phyloP scores from a whole-genome alignment of 1,140 invertebrate species.

The Choristoneura fumiferana region DNA sequence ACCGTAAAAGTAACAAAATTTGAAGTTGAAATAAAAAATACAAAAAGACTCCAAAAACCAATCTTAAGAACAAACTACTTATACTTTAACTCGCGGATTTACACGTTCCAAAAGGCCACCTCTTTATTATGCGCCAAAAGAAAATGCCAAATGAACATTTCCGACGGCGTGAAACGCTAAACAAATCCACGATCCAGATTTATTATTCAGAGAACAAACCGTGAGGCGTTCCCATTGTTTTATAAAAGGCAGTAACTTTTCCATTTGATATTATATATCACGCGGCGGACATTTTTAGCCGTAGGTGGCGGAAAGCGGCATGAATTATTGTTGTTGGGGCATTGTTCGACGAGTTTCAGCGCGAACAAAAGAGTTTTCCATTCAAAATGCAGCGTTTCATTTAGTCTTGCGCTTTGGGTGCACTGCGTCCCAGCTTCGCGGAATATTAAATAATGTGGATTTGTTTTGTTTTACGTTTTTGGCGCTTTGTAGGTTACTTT shows the following conservation, averaged over 20 bases:
- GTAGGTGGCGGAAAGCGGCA: slow-evolving; percentile 74
- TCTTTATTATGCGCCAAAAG: neutral
- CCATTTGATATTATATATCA: slow-evolving; percentile 75
- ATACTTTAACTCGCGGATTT: too few species aligned
- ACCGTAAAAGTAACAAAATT: too few species aligned
- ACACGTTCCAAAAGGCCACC: too few species aligned
- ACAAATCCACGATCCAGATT: slow-evolving; percentile 46
- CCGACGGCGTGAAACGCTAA: slow-evolving; percentile 29
- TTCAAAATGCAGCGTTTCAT: slow-evolving; percentile 76
- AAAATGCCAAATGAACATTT: slow-evolving; percentile 13
- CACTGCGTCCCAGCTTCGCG: slow-evolving; percentile 64
- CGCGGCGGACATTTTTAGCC: slow-evolving; percentile 74
- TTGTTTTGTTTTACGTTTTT: slow-evolving; percentile 56
- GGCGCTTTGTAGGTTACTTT: slow-evolving; percentile 10
- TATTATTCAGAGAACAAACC: slow-evolving; percentile 56
- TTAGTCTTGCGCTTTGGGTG: slow-evolving; percentile 70
- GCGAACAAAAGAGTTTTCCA: slow-evolving; percentile 74
- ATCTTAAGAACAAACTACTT: too few species aligned
- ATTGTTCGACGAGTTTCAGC: slow-evolving; percentile 66
- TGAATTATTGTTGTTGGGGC: slow-evolving; percentile 76
- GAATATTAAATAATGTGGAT: slow-evolving; percentile 68
- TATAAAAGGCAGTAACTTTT: slow-evolving; percentile 69
- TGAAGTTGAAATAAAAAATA: too few species aligned
- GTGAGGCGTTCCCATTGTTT: slow-evolving; percentile 48
- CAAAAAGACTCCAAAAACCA: too few species aligned